phyloP scores from a whole-genome alignment of 2,797 vertebrate genomes.

The Danio aesculapii region DNA sequence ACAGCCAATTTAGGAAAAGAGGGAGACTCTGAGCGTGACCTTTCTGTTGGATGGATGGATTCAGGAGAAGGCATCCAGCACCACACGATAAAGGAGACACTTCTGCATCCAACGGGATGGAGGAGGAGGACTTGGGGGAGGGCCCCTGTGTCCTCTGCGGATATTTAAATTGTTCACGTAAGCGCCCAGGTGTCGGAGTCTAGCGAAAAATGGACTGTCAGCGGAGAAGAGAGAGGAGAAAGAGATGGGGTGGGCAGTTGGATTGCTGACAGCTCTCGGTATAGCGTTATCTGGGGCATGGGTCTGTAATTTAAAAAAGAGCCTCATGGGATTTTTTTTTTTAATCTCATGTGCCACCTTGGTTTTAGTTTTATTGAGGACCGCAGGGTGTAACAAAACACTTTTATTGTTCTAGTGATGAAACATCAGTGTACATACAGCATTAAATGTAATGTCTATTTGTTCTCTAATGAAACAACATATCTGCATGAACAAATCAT shows the following conservation, averaged over 20 bases:
- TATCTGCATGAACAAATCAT: conserved; percentile 34
- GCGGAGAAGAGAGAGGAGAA: conserved; percentile 65
- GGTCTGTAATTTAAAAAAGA: conserved; percentile 56
- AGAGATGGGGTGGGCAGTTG: conserved; percentile 44
- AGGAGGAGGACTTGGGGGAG: conserved; percentile 58
- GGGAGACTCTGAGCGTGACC: conserved; percentile 61
- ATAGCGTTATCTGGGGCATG: conserved; percentile 35
- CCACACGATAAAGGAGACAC: conserved; percentile 62
- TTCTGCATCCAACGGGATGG: conserved; percentile 65
- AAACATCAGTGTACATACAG: conserved; percentile 58
- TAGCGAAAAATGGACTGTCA: conserved; percentile 80
- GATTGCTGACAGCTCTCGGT: conserved; percentile 57
- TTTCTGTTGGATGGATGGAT: conserved; percentile 70
- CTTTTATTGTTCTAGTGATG: conserved; percentile 55
- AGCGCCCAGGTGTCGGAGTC: conserved; percentile 75
- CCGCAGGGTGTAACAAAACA: conserved; percentile 65
- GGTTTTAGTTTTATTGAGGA: conserved; percentile 74
- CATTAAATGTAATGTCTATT: conserved; percentile 43
- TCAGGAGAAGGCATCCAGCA: conserved; percentile 72
- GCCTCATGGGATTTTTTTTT: conserved; percentile 26
- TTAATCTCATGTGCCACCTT: conserved; percentile 68
- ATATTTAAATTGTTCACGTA: conserved; percentile 77
- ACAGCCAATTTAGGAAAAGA: conserved; percentile 82
- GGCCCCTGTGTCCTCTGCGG: conserved; percentile 75
- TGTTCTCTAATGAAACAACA: conserved; percentile 45